Conservation (phyloP, 2,797 vertebrate genomes). For the Schizopygopsis pylzovi region DNA sequence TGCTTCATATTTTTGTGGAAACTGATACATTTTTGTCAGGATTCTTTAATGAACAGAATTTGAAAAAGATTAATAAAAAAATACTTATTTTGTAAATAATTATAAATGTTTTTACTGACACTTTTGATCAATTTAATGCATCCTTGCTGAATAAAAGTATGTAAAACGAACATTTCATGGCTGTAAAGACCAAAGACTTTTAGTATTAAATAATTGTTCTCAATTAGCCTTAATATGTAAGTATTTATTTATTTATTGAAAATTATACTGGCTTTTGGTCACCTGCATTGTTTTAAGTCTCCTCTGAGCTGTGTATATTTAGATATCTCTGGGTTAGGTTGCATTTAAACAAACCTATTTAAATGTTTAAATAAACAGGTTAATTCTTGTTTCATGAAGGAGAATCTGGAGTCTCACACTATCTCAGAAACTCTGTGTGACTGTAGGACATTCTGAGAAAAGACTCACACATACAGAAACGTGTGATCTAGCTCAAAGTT, state of each 20-base stretch:
- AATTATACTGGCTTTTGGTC: neutral
- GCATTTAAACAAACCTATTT: neutral
- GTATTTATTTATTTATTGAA: neutral
- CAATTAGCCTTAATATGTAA: neutral
- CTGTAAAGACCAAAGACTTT: neutral
- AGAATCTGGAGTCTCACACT: neutral
- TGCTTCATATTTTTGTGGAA: no score
- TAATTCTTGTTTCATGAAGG: neutral
- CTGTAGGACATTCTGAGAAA: constrained; percentile 10
- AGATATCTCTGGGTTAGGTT: neutral
- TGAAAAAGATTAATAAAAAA: no score
- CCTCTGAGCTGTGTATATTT: neutral
- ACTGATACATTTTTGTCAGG: no score
- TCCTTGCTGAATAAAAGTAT: no score
- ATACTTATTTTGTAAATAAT: no score
- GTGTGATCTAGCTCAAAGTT: neutral
- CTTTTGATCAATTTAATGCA: no score
- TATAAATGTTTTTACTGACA: no score
- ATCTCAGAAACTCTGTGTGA: neutral
- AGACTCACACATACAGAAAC: neutral
- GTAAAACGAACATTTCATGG: no score
- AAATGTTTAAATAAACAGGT: neutral
- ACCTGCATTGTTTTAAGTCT: neutral
- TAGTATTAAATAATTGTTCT: neutral
- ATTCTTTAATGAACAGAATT: no score